Percentiles rank a stretch among this genome's conserved stretches.
Evolutionary conservation across 2,888 invertebrate genomes (phyloP).

Genomic region (Creontiades dilutus): DNA sequence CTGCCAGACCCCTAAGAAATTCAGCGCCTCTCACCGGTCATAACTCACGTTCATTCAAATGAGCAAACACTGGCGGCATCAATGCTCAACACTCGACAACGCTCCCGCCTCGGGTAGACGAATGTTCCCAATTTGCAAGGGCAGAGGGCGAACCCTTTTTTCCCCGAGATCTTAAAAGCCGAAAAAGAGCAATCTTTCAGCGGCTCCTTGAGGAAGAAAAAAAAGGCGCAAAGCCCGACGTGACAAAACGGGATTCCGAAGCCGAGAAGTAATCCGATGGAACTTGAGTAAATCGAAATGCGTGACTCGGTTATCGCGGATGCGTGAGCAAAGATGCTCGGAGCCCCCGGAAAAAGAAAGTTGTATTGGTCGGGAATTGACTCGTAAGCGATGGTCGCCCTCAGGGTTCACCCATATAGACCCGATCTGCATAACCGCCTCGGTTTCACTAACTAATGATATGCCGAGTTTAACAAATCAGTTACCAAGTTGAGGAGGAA

Average conservation of each 20-base stretch:
- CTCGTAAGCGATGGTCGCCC: slow-evolving; percentile 34
- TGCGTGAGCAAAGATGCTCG: slow-evolving; percentile 39
- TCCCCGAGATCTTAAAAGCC: slow-evolving; percentile 13
- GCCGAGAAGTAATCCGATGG: slow-evolving; percentile 33
- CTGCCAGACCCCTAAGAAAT: neutral
- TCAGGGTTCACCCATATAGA: neutral
- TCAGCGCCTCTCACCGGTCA: slow-evolving; percentile 6
- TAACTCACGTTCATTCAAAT: neutral
- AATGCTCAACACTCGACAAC: neutral
- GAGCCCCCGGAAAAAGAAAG: slow-evolving; percentile 10
- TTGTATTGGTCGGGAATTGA: slow-evolving; percentile 13
- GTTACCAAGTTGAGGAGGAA: neutral
- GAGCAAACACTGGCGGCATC: slow-evolving; percentile 11
- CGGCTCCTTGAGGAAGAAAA: slow-evolving; percentile 7
- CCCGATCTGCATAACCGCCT: slow-evolving; percentile 10
- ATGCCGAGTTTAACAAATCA: slow-evolving; percentile 31
- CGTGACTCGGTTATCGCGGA: slow-evolving; percentile 42
- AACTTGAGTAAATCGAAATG: slow-evolving; percentile 42
- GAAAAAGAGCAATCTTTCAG: slow-evolving; percentile 21
- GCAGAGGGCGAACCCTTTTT: slow-evolving; percentile 6
- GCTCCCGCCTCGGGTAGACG: neutral
- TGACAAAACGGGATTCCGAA: slow-evolving; percentile 32
- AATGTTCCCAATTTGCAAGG: slow-evolving; percentile 15
- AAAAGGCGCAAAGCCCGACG: neutral
- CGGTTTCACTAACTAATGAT: slow-evolving; percentile 36